phyloP scores from a whole-genome alignment of 2,797 vertebrate genomes.

The Sebastes trivittatus region DNA sequence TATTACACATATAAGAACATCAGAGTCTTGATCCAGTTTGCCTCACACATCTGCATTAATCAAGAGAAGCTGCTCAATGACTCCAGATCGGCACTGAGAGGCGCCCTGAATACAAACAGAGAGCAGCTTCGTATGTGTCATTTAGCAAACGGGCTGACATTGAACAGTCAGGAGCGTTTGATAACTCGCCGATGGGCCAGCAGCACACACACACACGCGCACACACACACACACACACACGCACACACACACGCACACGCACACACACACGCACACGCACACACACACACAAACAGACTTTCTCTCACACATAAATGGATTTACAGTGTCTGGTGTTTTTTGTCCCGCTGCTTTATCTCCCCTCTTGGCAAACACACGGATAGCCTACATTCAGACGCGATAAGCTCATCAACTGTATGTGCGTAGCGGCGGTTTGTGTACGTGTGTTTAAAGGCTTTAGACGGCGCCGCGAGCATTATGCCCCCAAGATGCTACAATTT shows the following conservation, averaged over 20 bases:
- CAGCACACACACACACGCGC: not conserved
- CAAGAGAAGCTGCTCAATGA: not conserved
- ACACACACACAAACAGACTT: not conserved
- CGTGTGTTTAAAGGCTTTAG: conserved; percentile 41
- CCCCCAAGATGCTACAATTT: conserved; percentile 55
- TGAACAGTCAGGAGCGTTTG: conserved; percentile 12
- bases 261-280: not conserved
- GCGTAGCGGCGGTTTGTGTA: conserved; percentile 21
- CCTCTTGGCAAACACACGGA: conserved; percentile 63
- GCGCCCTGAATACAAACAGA: not conserved
- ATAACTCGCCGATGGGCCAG: conserved; percentile 16
- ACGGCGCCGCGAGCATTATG: conserved; percentile 32
- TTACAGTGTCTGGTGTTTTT: conserved; percentile 60
- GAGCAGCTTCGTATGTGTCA: not conserved
- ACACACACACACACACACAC: not conserved
- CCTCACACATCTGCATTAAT: not conserved
- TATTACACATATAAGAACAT: conserved; percentile 5
- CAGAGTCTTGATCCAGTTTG: not conserved
- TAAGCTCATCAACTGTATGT: conserved; percentile 64
- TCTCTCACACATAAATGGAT: conserved; percentile 59
- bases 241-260: not conserved
- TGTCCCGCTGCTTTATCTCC: conserved; percentile 59
- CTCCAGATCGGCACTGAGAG: not conserved
- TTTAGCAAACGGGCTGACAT: conserved; percentile 6
- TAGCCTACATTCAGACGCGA: conserved; percentile 64